These are phyloP conservation scores for Axea sp. DNA, from an alignment of 2,888 invertebrate species.

Conservation along the genomic window DNA sequence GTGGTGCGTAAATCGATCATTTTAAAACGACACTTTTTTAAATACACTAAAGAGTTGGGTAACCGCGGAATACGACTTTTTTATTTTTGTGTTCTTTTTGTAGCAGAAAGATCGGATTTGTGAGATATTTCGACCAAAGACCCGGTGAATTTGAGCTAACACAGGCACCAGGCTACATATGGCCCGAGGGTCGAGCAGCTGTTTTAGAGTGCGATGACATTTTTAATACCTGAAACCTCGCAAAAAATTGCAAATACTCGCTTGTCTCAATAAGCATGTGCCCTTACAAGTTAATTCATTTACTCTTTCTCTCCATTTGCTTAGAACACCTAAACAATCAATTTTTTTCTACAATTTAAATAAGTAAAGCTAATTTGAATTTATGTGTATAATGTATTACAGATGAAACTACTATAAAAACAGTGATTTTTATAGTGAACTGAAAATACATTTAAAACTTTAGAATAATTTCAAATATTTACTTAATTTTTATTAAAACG, in stretches of 20 bases:
- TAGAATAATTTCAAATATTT: no score
- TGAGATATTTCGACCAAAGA: constrained; percentile 69
- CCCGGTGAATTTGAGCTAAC: constrained; percentile 67
- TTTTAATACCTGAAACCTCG: constrained; percentile 62
- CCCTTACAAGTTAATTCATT: constrained; percentile 68
- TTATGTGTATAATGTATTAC: no score
- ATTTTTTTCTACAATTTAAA: neutral
- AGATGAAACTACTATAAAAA: no score
- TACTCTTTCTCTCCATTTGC: constrained; percentile 4
- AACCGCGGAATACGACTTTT: constrained; percentile 59
- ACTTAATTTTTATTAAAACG: no score
- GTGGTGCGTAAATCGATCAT: constrained; percentile 46
- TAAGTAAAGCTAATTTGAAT: no score
- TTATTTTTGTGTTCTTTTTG: constrained; percentile 46
- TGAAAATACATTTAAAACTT: no score
- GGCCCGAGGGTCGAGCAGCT: constrained; percentile 71
- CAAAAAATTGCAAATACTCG: constrained; percentile 65
- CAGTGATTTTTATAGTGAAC: no score
- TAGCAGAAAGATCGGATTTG: constrained; percentile 72
- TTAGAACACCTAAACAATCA: constrained; percentile 11
- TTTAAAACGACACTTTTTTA: constrained; percentile 29
- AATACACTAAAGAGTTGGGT: constrained; percentile 49
- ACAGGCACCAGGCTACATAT: constrained; percentile 69
- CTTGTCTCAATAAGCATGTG: constrained; percentile 66
- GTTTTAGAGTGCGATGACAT: constrained; percentile 75